Base-by-base conservation (phyloP, 2,113 vertebrate species). In the Callospermophilus lateralis region DNA sequence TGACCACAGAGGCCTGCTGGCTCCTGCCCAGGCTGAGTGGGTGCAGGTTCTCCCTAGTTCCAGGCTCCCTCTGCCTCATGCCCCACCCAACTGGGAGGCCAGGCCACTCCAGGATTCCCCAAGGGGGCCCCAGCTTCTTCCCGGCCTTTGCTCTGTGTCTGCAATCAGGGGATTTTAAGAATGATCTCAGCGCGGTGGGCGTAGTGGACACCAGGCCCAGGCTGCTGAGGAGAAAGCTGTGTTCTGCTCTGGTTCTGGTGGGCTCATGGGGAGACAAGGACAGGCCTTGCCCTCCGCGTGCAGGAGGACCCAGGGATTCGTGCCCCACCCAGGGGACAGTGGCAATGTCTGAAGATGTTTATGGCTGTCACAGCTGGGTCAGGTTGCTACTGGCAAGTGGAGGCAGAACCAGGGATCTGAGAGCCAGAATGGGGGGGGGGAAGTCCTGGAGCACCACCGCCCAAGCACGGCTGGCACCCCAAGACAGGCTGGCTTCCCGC, bases 171-270 rank as follows among this genome's bases (percentile, higher is more conserved):
- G 61, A 7, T 55, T 39, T 39, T 70, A 22, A 32, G 55, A 48
- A 81, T 94, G 95, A 96, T 6, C 88, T 97, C 91, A 95, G 93
- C 0, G 2, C 32, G 0, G 84, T 67, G 76, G 90, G 79, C 0
- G 24, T 32, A 10, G 67, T 17, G 2, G 73, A 63, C 32, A 39
- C 4, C 34, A 4, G 73, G 73, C 65, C 42, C 6, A 0, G 34
- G 65, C 42, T 13, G 37, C 89, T 37, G 48, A 37, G 65, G 65
- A 12, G 26, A 12, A 65, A 30, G 9, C 65, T 13, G 65, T 6
- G 65, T 1, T 6, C 65, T 67, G 30, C 30, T 15, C 55, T 20
- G 20, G 20, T 22, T 58, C 55, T 8, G 55, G 6, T 58, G 55
- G 55, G 55, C 55, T 58, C 55, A 22, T 4, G 55, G 55, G 55